phyloP scores from a whole-genome alignment of 2,113 vertebrate genomes.

The Podiceps cristatus region DNA sequence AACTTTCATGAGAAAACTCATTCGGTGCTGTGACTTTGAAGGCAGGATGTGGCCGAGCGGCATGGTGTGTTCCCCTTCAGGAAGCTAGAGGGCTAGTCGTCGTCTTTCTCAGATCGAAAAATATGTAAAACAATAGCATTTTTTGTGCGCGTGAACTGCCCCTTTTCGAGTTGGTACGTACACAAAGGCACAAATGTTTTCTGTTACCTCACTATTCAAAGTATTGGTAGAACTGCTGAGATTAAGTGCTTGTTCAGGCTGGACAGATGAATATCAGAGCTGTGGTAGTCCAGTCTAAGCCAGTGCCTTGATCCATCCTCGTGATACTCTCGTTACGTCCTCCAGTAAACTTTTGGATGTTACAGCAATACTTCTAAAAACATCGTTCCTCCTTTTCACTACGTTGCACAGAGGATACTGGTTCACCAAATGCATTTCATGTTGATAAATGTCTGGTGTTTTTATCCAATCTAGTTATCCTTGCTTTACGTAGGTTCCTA shows the following conservation, averaged over 20 bases:
- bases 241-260: not conserved
- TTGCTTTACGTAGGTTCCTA: not conserved
- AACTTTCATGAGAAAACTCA: not conserved
- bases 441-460: not conserved
- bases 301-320: not conserved
- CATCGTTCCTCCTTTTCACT: not conserved
- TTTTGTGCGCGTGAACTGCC: not conserved
- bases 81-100: not conserved
- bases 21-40: not conserved
- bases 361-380: not conserved
- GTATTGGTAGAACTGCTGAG: not conserved
- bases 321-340: not conserved
- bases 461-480: not conserved
- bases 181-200: not conserved
- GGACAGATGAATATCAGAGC: not conserved
- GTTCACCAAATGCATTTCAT: not conserved
- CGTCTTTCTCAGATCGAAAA: not conserved
- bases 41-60: not conserved
- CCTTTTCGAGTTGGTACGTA: not conserved
- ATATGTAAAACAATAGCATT: not conserved
- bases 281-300: not conserved
- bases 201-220: not conserved
- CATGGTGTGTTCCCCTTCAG: fast-evolving
- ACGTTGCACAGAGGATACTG: not conserved
- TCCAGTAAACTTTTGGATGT: not conserved